A percentile compares a stretch with the other conserved stretches of the same genome.
These are phyloP conservation scores for Theonella swinhoei DNA, from an alignment of 37 sponge, comb jelly and placozoan species.

Conservation along the genomic window DNA sequence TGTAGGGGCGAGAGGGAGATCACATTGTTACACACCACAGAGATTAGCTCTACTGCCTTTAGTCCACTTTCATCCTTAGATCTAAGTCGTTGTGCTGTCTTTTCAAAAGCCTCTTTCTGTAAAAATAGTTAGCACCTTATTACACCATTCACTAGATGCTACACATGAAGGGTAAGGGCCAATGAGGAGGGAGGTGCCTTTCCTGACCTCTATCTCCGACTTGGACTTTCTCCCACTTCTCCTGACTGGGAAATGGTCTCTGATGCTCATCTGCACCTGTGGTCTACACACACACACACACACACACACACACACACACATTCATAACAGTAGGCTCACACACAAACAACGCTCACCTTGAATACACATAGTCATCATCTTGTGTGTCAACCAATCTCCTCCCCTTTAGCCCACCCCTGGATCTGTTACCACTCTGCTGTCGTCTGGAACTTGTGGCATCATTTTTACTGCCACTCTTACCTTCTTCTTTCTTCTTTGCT, in stretches of 20 bases:
- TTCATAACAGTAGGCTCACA: not conserved
- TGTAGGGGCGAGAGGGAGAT: not conserved
- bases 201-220: constrained; percentile 47
- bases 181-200: not conserved
- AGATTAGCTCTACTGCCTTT: constrained; percentile 8
- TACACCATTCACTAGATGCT: not conserved
- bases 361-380: too few species aligned
- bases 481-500: not conserved
- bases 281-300: not conserved
- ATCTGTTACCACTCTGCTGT: too few species aligned
- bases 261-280: constrained; percentile 28
- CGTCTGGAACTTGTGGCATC: too few species aligned
- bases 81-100: constrained; percentile 21
- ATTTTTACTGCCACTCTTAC: not conserved
- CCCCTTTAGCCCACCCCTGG: not conserved
- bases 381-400: too few species aligned
- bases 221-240: constrained; percentile 65
- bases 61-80: constrained; percentile 50
- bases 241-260: constrained; percentile 51
- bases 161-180: too few species aligned
- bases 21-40: not conserved
- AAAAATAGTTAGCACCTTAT: not conserved
- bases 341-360: not conserved
- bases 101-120: constrained; percentile 31
- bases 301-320: not conserved